A percentile compares a stretch with the other conserved stretches of the same genome.
Conservation (phyloP, 2,113 vertebrate species). For the Azemiops feae region DNA sequence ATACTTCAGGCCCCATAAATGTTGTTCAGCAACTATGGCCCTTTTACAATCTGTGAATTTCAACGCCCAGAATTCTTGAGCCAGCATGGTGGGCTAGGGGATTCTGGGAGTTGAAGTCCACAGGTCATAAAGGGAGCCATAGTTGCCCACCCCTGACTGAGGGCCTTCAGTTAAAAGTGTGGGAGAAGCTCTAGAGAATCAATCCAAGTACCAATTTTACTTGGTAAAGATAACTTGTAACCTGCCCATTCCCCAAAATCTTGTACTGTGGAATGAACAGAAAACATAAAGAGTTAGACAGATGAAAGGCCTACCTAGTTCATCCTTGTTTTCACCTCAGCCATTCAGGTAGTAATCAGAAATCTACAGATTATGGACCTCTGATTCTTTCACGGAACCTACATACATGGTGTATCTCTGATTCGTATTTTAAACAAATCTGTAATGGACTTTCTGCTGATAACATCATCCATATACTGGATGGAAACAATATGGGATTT, state of each 20-base stretch:
- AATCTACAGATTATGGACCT: background rate
- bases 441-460: background rate
- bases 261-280: background rate
- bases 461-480: background rate
- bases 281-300: background rate
- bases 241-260: background rate
- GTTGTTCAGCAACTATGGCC: background rate
- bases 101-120: background rate
- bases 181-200: background rate
- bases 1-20: background rate
- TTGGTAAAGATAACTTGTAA: background rate
- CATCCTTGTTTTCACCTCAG: background rate
- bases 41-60: background rate
- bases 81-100: background rate
- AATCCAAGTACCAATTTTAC: background rate
- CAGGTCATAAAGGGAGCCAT: background rate
- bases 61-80: background rate
- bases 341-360: background rate
- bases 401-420: background rate
- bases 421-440: background rate
- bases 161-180: background rate
- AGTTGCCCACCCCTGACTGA: background rate
- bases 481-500: background rate
- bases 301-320: background rate
- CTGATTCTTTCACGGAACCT: background rate